A percentile compares a stretch with the other conserved stretches of the same genome.
phyloP scores from a whole-genome alignment of 2,888 invertebrate species.

The Mystacides longicornis region DNA sequence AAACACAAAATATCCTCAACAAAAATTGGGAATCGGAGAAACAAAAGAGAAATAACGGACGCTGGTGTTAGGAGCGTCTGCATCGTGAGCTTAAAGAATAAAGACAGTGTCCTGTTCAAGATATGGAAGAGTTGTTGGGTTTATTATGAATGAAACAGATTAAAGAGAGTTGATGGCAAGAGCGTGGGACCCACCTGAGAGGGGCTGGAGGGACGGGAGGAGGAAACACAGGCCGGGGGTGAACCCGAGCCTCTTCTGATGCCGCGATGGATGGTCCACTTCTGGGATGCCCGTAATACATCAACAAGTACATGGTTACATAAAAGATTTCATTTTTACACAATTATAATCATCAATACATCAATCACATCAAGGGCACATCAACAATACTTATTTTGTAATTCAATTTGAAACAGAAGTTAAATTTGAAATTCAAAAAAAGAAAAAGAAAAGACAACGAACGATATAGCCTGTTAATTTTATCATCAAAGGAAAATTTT shows the following conservation, averaged over 20 bases:
- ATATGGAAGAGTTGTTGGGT: neutral
- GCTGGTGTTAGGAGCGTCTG: neutral
- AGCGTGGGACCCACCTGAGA: slow-evolving; percentile 46
- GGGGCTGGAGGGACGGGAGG: slow-evolving; percentile 40
- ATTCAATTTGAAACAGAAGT: too few species aligned
- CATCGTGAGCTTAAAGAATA: neutral
- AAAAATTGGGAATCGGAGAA: neutral
- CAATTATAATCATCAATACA: too few species aligned
- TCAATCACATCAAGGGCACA: too few species aligned
- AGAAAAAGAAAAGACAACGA: too few species aligned
- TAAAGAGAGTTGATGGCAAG: neutral
- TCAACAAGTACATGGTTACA: too few species aligned
- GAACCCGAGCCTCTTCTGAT: slow-evolving; percentile 64
- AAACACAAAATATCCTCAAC: neutral
- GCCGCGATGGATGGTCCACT: slow-evolving; percentile 76
- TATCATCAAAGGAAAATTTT: too few species aligned
- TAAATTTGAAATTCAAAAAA: too few species aligned
- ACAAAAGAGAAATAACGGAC: neutral
- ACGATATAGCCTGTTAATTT: too few species aligned
- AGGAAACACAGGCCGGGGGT: slow-evolving; percentile 38
- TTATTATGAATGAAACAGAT: slow-evolving; percentile 5
- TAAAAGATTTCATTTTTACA: too few species aligned
- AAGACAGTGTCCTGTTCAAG: neutral
- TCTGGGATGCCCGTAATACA: slow-evolving; percentile 54
- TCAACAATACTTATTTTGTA: too few species aligned